Base-by-base conservation (phyloP, 1,140 invertebrate species). In the Danaus plexippus region DNA sequence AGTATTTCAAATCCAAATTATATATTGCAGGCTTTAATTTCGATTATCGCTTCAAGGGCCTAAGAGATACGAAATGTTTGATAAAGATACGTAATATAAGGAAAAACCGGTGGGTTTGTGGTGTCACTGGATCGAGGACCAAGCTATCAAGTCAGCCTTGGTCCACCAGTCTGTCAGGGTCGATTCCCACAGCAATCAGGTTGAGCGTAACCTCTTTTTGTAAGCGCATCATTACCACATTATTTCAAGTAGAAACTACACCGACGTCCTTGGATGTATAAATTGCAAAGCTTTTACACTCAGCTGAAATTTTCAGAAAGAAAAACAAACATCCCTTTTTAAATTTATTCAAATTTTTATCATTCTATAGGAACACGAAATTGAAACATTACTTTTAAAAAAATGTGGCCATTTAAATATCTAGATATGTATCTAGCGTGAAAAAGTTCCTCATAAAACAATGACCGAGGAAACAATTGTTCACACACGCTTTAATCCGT, bases 401-500 rank as follows among this genome's bases (percentile, higher is more conserved):
- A 43, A 52, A 60, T 51, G 43, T 43, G 55, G 55, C 52, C 52
- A 54, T 59, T 46, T 50, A 55, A 43, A 46, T 12, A 45, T 45
- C 18, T 43, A 48, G 47, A 48, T 32, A 56, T 43, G 48, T 55
- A 59, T 63, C 32, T 44, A 57, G 12, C 63, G 58, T 61, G 50
- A 56, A 64, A 57, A 46, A 22, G 51, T 22, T 13, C 22, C 47
- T 52, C 40, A 54, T 57, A 53, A 71, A 69, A 66, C 67, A 69
- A 73, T 57, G 61, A 71, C 64, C 73, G 64, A 65, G 59, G 60
- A 70, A 74, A 73, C 68, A 64, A 77, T 77, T 75, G 66, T 70
- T 68, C 69, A 78, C 75, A 73, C 76, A 67, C 66, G 52, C 51
- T 71, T 53, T 66, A 68, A 80, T 71, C 73, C 67, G 56, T 77